Conservation (phyloP, 2,888 invertebrate genomes). For the Drosophila percnosoma region DNA sequence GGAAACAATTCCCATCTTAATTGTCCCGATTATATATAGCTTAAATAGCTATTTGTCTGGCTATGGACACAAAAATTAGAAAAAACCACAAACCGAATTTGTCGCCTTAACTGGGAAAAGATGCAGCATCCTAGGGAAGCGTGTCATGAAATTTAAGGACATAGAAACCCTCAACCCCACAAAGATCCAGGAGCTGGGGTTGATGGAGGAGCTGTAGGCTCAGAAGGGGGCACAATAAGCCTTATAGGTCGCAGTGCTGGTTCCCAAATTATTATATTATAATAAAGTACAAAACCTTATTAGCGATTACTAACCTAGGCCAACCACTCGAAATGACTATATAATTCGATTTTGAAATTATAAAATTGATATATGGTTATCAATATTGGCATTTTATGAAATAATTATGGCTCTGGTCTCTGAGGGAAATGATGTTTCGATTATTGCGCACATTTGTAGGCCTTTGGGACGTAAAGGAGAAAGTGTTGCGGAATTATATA, state of each 20-base stretch:
- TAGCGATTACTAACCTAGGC: background rate
- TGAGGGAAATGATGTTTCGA: background rate
- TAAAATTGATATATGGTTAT: no score
- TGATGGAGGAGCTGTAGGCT: no score
- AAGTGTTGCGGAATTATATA: background rate
- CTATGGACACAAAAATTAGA: background rate
- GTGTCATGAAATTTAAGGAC: no score
- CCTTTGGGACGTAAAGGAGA: background rate
- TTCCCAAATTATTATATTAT: no score
- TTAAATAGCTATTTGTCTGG: background rate
- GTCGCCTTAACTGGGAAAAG: no score
- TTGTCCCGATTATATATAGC: no score
- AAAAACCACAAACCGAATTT: background rate
- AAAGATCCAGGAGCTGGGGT: no score
- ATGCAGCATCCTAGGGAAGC: no score
- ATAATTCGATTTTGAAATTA: background rate
- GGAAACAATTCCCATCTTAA: background rate
- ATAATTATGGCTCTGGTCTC: background rate
- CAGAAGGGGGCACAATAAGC: no score
- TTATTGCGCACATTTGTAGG: background rate
- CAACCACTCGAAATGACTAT: background rate
- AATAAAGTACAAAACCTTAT: no score
- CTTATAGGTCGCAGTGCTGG: no score
- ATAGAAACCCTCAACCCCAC: no score
- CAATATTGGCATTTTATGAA: background rate